These are phyloP conservation scores for Dione juno DNA, from an alignment of 2,888 invertebrate genomes.

Conservation along the genomic window DNA sequence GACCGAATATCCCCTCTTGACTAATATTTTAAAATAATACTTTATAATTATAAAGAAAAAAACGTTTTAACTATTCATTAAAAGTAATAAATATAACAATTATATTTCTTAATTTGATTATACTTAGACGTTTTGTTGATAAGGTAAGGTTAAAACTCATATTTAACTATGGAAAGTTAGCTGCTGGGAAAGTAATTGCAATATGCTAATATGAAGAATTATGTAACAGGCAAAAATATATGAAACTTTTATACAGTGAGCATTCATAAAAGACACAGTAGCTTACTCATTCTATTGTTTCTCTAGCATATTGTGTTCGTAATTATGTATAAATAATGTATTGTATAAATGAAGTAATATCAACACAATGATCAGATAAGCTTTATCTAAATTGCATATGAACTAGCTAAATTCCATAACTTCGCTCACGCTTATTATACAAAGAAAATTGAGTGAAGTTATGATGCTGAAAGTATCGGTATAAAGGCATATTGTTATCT, in stretches of 20 bases:
- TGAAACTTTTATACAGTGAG: conserved; percentile 18
- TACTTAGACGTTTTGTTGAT: background rate
- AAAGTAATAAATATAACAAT: background rate
- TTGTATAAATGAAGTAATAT: conserved; percentile 14
- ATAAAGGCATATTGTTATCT: too few relatives aligned
- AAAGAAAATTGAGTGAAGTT: background rate
- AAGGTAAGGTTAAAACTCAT: too few relatives aligned
- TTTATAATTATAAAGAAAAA: background rate
- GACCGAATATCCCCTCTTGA: conserved; percentile 7
- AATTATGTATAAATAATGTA: conserved; percentile 23
- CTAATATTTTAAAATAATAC: background rate
- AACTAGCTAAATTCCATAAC: conserved; percentile 7
- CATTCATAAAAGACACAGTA: conserved; percentile 21
- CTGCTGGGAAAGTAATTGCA: background rate
- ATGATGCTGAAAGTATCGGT: background rate
- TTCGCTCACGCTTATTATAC: background rate
- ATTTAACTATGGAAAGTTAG: too few relatives aligned
- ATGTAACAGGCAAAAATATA: conserved; percentile 6
- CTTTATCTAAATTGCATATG: conserved; percentile 16
- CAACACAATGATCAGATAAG: conserved; percentile 12
- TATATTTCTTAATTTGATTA: background rate
- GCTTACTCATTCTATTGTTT: conserved; percentile 29
- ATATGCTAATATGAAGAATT: conserved; percentile 12
- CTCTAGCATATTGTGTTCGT: conserved; percentile 13
- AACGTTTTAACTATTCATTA: background rate